phyloP scores from a whole-genome alignment of 1,140 invertebrate species.

The Oryzaephilus surinamensis region DNA sequence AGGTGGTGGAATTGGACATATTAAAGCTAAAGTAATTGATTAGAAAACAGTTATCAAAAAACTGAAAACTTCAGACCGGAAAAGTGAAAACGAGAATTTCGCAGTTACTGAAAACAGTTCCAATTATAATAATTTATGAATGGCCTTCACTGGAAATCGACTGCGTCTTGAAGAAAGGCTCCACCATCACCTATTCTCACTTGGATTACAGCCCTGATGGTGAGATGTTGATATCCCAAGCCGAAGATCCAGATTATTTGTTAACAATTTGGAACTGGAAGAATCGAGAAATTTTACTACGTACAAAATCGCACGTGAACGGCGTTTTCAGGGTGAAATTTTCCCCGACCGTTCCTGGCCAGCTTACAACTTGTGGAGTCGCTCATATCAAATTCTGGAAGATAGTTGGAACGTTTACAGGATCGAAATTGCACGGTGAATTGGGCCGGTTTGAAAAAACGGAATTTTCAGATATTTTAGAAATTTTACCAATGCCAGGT shows the following conservation, averaged over 20 bases:
- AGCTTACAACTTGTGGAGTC: conserved; percentile 62
- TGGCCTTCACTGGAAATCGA: conserved; percentile 68
- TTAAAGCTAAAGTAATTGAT: conserved; percentile 48
- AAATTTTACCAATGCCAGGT: conserved; percentile 72
- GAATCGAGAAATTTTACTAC: conserved; percentile 56
- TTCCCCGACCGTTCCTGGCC: conserved; percentile 62
- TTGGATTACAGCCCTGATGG: conserved; percentile 56
- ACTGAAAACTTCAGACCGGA: background rate
- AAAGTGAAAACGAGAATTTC: background rate
- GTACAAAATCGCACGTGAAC: conserved; percentile 69
- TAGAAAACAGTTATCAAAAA: background rate
- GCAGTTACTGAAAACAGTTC: conserved; percentile 57
- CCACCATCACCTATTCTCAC: conserved; percentile 56
- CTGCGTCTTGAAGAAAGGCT: conserved; percentile 62
- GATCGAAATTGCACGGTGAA: conserved; percentile 76
- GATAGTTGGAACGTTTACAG: conserved; percentile 81
- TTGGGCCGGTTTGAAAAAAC: conserved; percentile 82
- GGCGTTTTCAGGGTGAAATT: conserved; percentile 70
- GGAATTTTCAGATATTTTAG: conserved; percentile 78
- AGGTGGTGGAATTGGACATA: conserved; percentile 67
- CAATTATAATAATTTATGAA: conserved; percentile 71
- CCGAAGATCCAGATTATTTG: conserved; percentile 72
- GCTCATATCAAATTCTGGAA: conserved; percentile 90
- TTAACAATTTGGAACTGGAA: conserved; percentile 83
- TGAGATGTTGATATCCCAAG: conserved; percentile 68